These are phyloP conservation scores for Tetrapedia diversipes DNA, from an alignment of 2,888 invertebrate genomes.

Conservation along the genomic window DNA sequence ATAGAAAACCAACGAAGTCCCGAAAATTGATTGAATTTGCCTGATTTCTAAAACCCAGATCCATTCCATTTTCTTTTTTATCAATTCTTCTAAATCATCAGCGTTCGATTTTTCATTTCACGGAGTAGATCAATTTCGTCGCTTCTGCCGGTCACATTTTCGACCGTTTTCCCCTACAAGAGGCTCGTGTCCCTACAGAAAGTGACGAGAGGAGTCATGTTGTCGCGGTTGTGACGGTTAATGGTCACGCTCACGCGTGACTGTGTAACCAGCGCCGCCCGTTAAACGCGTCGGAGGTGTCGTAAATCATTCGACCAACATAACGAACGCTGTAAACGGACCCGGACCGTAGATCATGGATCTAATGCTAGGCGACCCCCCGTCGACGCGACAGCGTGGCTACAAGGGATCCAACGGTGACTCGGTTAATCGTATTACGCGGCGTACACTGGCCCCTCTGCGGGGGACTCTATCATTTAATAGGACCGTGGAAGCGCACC, in stretches of 20 bases:
- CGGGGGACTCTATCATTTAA: constrained; percentile 54
- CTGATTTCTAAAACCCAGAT: too few species aligned
- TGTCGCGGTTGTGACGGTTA: constrained; percentile 28
- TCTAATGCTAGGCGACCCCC: constrained; percentile 73
- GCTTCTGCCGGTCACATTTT: too few species aligned
- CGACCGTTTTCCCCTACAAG: too few species aligned
- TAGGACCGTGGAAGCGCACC: constrained; percentile 39
- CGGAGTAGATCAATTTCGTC: too few species aligned
- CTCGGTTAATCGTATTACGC: constrained; percentile 63
- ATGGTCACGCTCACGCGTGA: constrained; percentile 39
- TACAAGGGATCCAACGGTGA: constrained; percentile 53
- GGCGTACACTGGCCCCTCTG: constrained; percentile 28
- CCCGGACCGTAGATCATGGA: constrained; percentile 71
- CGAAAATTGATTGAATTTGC: too few species aligned
- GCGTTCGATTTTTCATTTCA: too few species aligned
- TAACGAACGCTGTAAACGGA: constrained; percentile 73
- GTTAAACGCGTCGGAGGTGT: constrained; percentile 43
- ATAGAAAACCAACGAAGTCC: too few species aligned
- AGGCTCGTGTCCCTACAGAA: too few species aligned
- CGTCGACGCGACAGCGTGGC: constrained; percentile 64
- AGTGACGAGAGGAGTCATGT: constrained; percentile 23
- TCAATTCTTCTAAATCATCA: too few species aligned
- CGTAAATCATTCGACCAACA: constrained; percentile 65
- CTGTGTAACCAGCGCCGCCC: constrained; percentile 35
- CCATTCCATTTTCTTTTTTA: too few species aligned